Evolutionary conservation across 1,140 invertebrate species (phyloP).

Genomic region (Portunus trituberculatus): DNA sequence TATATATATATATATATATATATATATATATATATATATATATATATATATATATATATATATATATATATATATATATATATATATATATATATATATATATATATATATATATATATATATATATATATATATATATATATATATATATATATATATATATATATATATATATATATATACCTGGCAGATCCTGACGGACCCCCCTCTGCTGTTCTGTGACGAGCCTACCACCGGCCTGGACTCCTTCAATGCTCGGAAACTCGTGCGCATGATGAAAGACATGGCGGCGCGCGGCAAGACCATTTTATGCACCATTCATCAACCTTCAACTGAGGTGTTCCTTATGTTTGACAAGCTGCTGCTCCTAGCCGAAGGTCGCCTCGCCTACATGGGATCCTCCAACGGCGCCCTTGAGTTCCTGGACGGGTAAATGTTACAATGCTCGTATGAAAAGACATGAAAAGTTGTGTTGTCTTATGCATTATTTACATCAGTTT

Average conservation of each 20-base stretch:
- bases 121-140: neutral
- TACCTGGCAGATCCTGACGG: constrained; percentile 81
- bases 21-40: too few relatives aligned
- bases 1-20: too few relatives aligned
- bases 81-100: neutral
- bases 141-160: neutral
- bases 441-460: too few relatives aligned
- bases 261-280: constrained; percentile 84
- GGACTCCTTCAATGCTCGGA: constrained; percentile 84
- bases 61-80: constrained; percentile 12
- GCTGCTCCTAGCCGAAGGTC: constrained; percentile 88
- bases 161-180: neutral
- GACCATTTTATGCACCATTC: constrained; percentile 91
- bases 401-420: constrained; percentile 80
- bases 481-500: neutral
- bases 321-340: constrained; percentile 92
- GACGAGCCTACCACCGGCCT: constrained; percentile 85
- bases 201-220: constrained; percentile 84
- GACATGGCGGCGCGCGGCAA: constrained; percentile 85
- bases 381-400: constrained; percentile 89
- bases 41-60: neutral
- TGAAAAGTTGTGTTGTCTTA: too few relatives aligned
- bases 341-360: constrained; percentile 91
- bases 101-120: neutral
- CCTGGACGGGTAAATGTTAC: constrained; percentile 80